Evolutionary conservation across 2,888 invertebrate genomes (phyloP), one percentile per base, ranked within the genome.

Genomic region (Alitta virens): DNA sequence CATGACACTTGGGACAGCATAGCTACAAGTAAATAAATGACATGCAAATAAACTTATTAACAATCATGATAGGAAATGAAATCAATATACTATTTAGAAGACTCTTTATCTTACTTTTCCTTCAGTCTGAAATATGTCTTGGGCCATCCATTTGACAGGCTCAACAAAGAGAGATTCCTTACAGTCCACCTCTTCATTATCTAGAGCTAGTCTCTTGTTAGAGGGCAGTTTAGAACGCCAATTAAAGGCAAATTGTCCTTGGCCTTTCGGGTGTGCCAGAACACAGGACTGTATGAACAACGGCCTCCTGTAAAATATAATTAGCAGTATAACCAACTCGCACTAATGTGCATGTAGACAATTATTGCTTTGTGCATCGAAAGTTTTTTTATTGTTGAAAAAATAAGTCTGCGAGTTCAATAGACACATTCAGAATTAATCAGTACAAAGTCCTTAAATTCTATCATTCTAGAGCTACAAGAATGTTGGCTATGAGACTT

Each of bases 141-240:
- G 86, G 56, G 85, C 85, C 93, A 94, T 94, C 94, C 95, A 95
- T 14, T 88, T 85, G 76, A 94, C 86, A 0, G 95, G 95, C 83
- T 94, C 94, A 66, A 94, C 86, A 83, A 94, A 95, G 81, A 90
- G 87, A 71, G 90, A 91, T 73, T 87, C 87, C 2, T 85, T 86
- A 78, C 94, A 94, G 12, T 40, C 25, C n/a, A 56, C 12, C 25
- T 63, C 54, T 26, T 60, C 57, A 50, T 50, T 58, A 5, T 33
- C 33, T n/a, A n/a, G n/a, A 5, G 5, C 33, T 12, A 33, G 12
- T 12, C 33, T 33, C 50, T 61, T 59, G 21, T 66, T 60, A 52
- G 59, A 64, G 26, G 70, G 56, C 16, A 72, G 25, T 59, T 72
- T 70, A 25, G 71, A 66, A n/a, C 75, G 68, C 78, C 78, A 77